Base-by-base conservation (phyloP, 1,140 invertebrate genomes). In the Bombus picipes region DNA sequence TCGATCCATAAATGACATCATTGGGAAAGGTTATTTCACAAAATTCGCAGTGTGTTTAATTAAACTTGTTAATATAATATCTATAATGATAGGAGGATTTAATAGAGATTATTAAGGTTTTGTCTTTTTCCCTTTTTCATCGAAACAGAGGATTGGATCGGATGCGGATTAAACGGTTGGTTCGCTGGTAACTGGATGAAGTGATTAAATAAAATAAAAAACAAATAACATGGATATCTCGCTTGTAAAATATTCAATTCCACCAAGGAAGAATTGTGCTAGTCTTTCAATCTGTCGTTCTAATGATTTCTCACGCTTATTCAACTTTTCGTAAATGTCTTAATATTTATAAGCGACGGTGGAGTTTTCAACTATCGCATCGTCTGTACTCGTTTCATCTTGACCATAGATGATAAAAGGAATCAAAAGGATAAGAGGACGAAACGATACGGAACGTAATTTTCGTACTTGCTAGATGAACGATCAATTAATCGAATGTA, bases 81-180 rank as follows among this genome's bases (percentile, higher is more conserved):
- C n/a, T n/a, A 39, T 41, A n/a, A 18, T 12, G n/a, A 77, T 12
- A 9, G 13, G n/a, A 22, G 34, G 25, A 76, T 76, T 76, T 37
- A 37, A 15, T 37, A 18, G 57, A 62, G 15, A 22, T 41, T 28
- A 37, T 53, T 57, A 15, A 34, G 12, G 6, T 37, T 57, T 34
- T 53, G 34, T 25, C 39, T 2, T n/a, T 41, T 18, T 18, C n/a
- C 25, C 0, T 13, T 37, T 34, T 59, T 41, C 9, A 15, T 5
- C 34, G 2, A 15, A 22, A 28, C 15, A 8, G 32, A 13, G 34
- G 5, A 5, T 6, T 15, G 18, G 15, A 53, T 53, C 15, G 32
- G 12, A 47, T 18, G 72, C 41, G 15, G 65, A 83, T 83, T 47
- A 83, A 75, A 41, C 43, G 32, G 41, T 47, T 32, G 32, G 34